Conservation (phyloP, 2,113 vertebrate species). For the Paradoxurus hermaphroditus region DNA sequence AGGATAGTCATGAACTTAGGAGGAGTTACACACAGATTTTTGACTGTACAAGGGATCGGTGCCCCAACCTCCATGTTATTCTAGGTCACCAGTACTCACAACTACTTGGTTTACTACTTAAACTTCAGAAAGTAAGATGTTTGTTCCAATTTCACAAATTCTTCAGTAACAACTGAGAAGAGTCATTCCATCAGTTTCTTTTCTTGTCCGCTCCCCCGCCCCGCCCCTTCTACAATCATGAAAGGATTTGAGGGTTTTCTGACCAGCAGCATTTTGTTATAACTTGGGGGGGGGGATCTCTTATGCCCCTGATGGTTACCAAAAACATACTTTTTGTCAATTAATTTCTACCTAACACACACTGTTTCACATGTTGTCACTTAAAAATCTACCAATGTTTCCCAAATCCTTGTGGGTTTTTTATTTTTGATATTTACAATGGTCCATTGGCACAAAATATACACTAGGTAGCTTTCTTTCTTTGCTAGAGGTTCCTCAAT, state of each 20-base stretch:
- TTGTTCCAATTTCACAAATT: not conserved
- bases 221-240: not conserved
- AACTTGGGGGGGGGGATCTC: not conserved
- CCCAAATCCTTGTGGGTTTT: not conserved
- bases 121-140: not conserved
- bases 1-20: not conserved
- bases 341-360: not conserved
- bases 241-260: not conserved
- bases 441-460: not conserved
- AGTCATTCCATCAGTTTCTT: not conserved
- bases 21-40: not conserved
- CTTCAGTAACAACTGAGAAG: not conserved
- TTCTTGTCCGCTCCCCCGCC: not conserved
- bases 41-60: not conserved
- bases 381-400: slow-evolving; percentile 1
- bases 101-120: not conserved
- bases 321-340: slow-evolving; percentile 4
- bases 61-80: not conserved
- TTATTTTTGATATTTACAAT: not conserved
- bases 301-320: not conserved
- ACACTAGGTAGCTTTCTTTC: not conserved
- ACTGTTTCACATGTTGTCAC: not conserved
- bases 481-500: not conserved
- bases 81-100: not conserved
- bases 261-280: not conserved